Evolutionary conservation across 2,113 vertebrate species (phyloP), one percentile per base, ranked within the genome.

Genomic region (Podarcis cretensis): DNA sequence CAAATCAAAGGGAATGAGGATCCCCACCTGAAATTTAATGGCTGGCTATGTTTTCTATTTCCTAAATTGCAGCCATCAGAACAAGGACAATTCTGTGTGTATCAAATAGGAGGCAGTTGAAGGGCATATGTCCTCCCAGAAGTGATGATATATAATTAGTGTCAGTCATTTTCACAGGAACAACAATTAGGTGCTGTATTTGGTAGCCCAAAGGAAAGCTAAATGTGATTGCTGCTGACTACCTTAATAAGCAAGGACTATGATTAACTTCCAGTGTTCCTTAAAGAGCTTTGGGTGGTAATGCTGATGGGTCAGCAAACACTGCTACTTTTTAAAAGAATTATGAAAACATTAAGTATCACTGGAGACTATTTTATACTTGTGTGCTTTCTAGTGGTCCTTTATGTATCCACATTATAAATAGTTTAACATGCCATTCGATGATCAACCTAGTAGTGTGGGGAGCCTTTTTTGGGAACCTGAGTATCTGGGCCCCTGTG

Each of bases 141-240:
- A 92, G 73, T 35, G 4, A 0, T 68, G 4, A 12, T 69, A 25
- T 83, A 43, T 92, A 91, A 90, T 91, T 89, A 81, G 1, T 21
- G 74, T 18, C 90, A 65, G 1, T 87, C 80, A 91, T 25, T 54
- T 54, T 74, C 2, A 43, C 37, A 92, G 6, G 27, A 92, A 78
- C n/a, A 92, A 78, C n/a, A 90, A 91, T 90, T 82, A 84, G 6
- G 83, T 84, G 35, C 32, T 83, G 9, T 76, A 20, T 54, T 74
- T 76, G 82, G 63, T 90, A 90, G 27, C 13, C 92, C n/a, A 84
- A 90, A 88, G 74, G 32, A 88, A 85, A 91, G 78, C 21, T 25
- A 32, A 5, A 65, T 82, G 21, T 18, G 13, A 65, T 86, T 86
- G 4, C 71, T 1, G 20, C 81, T 32, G 83, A 16, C 71, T 89